phyloP scores from a whole-genome alignment of 2,797 vertebrate species.

The Thaleichthys pacificus region DNA sequence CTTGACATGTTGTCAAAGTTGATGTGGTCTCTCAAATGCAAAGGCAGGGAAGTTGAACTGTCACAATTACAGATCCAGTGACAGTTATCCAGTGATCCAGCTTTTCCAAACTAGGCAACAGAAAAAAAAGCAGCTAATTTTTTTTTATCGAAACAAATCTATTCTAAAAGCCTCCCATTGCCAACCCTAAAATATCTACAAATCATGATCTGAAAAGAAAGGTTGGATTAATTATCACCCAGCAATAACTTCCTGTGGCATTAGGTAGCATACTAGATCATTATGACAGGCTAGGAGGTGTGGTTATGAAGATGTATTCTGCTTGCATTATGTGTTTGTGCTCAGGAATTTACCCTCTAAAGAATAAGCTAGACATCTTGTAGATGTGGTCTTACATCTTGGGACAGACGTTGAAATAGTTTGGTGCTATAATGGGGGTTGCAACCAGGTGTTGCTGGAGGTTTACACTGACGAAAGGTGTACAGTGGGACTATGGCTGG shows the following conservation, averaged over 20 bases:
- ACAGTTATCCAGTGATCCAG: not conserved
- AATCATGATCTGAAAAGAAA: slow-evolving; percentile 25
- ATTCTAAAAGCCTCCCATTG: not conserved
- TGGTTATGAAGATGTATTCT: slow-evolving; percentile 53
- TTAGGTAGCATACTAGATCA: slow-evolving; percentile 58
- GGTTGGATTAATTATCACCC: slow-evolving; percentile 59
- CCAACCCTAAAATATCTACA: not conserved
- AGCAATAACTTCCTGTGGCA: slow-evolving; percentile 40
- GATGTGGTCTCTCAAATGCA: not conserved
- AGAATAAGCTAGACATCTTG: slow-evolving; percentile 50
- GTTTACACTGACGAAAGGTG: not conserved
- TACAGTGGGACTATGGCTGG: no score
- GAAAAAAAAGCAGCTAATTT: no score
- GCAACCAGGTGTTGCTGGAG: slow-evolving; percentile 38
- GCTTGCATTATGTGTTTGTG: slow-evolving; percentile 36
- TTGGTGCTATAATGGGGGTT: slow-evolving; percentile 29
- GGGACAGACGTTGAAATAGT: no score
- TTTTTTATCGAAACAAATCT: not conserved
- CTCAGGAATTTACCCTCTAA: slow-evolving; percentile 32
- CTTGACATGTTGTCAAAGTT: not conserved
- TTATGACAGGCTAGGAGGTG: slow-evolving; percentile 43
- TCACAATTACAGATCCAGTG: not conserved
- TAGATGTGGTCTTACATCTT: no score
- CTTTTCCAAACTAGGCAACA: no score
- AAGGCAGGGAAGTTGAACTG: not conserved